Base-by-base conservation (phyloP, 2,888 invertebrate genomes). In the Axea sp. region DNA sequence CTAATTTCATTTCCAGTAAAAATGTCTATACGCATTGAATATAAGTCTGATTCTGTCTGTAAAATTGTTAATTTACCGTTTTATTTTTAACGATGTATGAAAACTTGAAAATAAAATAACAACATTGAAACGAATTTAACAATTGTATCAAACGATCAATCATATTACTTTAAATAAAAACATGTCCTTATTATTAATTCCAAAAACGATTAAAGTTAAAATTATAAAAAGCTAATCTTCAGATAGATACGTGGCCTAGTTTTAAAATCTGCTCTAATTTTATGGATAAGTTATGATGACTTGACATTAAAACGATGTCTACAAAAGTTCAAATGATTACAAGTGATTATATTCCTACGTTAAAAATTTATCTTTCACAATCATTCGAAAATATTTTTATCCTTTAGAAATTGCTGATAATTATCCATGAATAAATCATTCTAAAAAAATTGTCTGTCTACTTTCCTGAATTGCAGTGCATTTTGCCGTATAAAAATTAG, bases 1-100 rank as follows among this genome's bases (percentile, higher is more conserved):
- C 45, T 53, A 51, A 65, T 65, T 65, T 53, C 24, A 35, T 51
- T 64, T 39, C 9, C 39, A 41, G 39, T 12, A 19, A 49, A 49
- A 49, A 30, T 11, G 28, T 41, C 12, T 35, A 59, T 59, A 45
- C 9, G 17, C 31, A 22, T 12, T 1, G 37, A 19, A 47, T 37
- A 33, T 28, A 26, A 49, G 39, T 62, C 26, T 39, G 49, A 19
- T 45, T 62, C 49, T 28, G 22, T 35, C 30, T 33, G 37, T 35
- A 62, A 62, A 49, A 30, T 4, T 22, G 11, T 12, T 49, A n/a
- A n/a, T n/a, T n/a, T n/a, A n/a, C n/a, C n/a, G n/a, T n/a, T n/a
- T n/a, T n/a, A n/a, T n/a, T n/a, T 26, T 1, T 7, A 14, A 11
- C 6, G 22, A 5, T 14, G 26, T 59, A 45, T 35, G 26, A 33